phyloP scores from a whole-genome alignment of 2,888 invertebrate genomes.

The Oscheius sp. region DNA sequence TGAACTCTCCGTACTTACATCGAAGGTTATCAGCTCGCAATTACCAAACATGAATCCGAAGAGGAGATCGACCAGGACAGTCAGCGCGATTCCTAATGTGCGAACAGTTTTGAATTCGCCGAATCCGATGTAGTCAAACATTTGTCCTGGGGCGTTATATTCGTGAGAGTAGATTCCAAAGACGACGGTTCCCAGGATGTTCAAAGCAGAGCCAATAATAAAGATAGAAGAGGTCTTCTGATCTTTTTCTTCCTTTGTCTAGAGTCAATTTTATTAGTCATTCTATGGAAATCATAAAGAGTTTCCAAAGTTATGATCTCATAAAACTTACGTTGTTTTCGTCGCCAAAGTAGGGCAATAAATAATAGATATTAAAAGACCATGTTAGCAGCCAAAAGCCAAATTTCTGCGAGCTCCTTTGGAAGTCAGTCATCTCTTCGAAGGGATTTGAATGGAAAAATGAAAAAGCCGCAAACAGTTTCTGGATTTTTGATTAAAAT shows the following conservation, averaged over 20 bases:
- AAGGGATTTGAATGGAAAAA: background rate
- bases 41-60: slow-evolving; percentile 1
- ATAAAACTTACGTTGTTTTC: background rate
- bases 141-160: background rate
- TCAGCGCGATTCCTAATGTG: background rate
- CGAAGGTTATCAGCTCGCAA: background rate
- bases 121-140: background rate
- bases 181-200: background rate
- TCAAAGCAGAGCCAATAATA: background rate
- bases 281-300: background rate
- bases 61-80: background rate
- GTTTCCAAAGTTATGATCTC: background rate
- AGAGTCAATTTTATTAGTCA: background rate
- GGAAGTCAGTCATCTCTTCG: background rate
- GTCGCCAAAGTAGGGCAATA: slow-evolving; percentile 1
- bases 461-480: background rate
- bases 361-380: slow-evolving; percentile 4
- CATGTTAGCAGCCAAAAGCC: background rate
- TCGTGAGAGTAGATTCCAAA: slow-evolving; percentile 9
- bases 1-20: background rate
- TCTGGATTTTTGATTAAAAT: background rate
- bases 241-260: slow-evolving; percentile 5
- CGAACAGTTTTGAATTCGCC: background rate
- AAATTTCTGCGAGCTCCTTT: background rate
- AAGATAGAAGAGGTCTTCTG: background rate